A percentile compares a stretch with the other conserved stretches of the same genome.
These are phyloP conservation scores for Rana temporaria DNA, from an alignment of 2,113 vertebrate species.

Conservation along the genomic window DNA sequence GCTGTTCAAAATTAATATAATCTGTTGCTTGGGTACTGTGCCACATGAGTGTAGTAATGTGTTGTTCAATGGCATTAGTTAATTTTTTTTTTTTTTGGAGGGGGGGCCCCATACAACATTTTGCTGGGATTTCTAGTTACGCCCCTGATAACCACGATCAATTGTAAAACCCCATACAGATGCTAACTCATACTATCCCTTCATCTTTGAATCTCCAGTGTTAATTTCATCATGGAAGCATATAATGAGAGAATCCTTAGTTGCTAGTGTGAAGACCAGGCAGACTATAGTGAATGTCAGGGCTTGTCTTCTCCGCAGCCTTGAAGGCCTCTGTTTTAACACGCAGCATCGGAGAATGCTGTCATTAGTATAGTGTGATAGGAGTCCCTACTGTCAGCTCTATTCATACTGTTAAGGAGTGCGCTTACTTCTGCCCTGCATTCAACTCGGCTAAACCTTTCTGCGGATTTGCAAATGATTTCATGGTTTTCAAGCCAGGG, in stretches of 20 bases:
- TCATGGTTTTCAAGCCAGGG: constrained; percentile 42
- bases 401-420: not conserved
- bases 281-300: constrained; percentile 28
- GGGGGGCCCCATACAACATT: too few relatives aligned
- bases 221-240: not conserved
- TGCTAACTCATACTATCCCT: not conserved
- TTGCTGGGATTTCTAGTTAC: too few relatives aligned
- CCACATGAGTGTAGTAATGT: too few relatives aligned
- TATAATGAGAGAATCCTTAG: not conserved
- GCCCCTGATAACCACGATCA: too few relatives aligned
- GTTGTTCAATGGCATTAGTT: too few relatives aligned
- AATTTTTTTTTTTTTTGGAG: too few relatives aligned
- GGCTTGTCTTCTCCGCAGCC: constrained; percentile 26
- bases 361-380: constrained; percentile 18
- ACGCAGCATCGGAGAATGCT: constrained; percentile 14
- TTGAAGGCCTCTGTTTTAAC: constrained; percentile 43
- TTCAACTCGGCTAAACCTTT: not conserved
- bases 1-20: too few relatives aligned
- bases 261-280: not conserved
- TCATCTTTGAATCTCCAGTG: not conserved
- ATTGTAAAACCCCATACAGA: too few relatives aligned
- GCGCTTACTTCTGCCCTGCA: not conserved
- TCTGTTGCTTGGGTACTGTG: too few relatives aligned
- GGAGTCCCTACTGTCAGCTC: not conserved
- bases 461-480: constrained; percentile 24